Base-by-base conservation (phyloP, 2,797 vertebrate species). In the Anguilla obscura region DNA sequence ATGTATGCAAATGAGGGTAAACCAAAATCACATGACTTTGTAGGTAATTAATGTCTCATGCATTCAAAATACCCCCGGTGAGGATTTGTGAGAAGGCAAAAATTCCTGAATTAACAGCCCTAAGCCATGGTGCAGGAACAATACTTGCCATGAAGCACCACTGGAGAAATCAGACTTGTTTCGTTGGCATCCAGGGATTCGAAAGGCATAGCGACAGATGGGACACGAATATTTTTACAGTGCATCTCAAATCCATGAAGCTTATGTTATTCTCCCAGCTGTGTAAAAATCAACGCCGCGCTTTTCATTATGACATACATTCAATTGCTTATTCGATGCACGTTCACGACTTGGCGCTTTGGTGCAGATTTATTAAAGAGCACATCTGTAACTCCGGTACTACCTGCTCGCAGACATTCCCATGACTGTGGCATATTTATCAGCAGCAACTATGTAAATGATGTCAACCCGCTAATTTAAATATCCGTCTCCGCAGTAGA, bases 121-220 rank as follows among this genome's bases (percentile, higher is more conserved):
- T 79, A 79, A 45, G 74, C 12, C 36, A 79, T 18, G 9, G 33
- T 76, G 71, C 18, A 16, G 27, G 63, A 69, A n/a, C 8, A 27
- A n/a, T 18, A 76, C 30, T 76, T 76, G 71, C 14, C 14, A 3
- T 36, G 71, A 33, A 76, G 27, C 30, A 76, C 36, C 71, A 30
- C 71, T 76, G 27, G 71, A 76, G 71, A 76, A 76, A 76, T 76
- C 71, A 76, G 71, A 76, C 71, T 76, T 33, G 14, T 36, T 76
- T 14, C 18, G 4, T 80, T 48, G 76, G 36, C 45, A 45, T 45
- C 76, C 36, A 80, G 76, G 79, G 79, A 48, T 24, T 48, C 8
- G 45, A 82, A 48, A 82, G 79, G 45, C 79, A 50, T n/a, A 12
- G 45, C 7, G 40, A 12, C 79, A 82, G 45, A 82, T 79, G 74